Base-by-base conservation (phyloP, 2,888 invertebrate genomes). In the Melitaea athalia region DNA sequence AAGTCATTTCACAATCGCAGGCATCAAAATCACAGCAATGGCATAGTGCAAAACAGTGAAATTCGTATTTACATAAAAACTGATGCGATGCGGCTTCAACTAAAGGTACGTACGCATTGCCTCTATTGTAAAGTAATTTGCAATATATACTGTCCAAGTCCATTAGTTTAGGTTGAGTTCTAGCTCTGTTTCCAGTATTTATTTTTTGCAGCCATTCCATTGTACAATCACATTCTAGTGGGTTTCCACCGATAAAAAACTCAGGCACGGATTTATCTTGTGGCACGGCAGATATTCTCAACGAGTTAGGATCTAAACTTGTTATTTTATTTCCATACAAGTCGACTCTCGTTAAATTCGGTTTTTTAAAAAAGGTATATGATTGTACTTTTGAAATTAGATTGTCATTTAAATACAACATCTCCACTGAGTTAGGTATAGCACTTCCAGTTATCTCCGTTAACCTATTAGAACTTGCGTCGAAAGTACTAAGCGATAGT, bases 1-100 rank as follows among this genome's bases (percentile, higher is more conserved):
- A 98, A 63, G 96, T 97, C 96, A 97, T 97, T 93, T 98, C 96
- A 91, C 98, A 98, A 88, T 98, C 98, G 85, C 98, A 98, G 47
- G 97, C 97, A 81, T 97, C 97, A 83, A 97, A 98, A 85, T 97
- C 97, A 86, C 98, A 98, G 82, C 98, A 98, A 81, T 97, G 96
- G 83, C 98, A 98, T 73, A 96, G 88, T 6, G 97, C 96, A 84
- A 97, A 97, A 86, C 98, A 98, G 81, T 97, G 96, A 73, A 95
- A 94, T 72, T 96, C 95, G 85, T 97, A 97, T 83, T 96, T 95
- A 88, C 97, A 97, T 76, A 97, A 92, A 88, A 97, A 97, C 87
- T 97, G 96, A 80, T 96, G 95, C 52, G 96, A 95, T 12, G 96
- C 95, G 15, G 96, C 96, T 86, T 96, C 96, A 69, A 96, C 95